Percentiles rank a stretch among this genome's conserved stretches.
Conservation (phyloP, 2,797 vertebrate genomes). For the Peromyscus attwateri region DNA sequence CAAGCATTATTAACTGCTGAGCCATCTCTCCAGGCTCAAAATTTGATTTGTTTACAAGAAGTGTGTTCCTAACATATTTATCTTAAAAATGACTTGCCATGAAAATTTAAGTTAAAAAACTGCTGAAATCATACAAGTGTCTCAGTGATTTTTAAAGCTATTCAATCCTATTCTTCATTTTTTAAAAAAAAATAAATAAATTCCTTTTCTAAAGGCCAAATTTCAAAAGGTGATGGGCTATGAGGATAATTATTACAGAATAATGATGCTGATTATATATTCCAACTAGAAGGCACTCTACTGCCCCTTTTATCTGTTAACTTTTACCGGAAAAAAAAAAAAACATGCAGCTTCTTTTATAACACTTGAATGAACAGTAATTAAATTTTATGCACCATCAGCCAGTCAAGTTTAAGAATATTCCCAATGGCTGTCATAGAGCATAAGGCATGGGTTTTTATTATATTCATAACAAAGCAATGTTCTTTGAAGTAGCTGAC, state of each 20-base stretch:
- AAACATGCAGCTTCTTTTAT: background rate
- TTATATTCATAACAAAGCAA: slow-evolving; percentile 40
- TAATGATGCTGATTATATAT: slow-evolving; percentile 53
- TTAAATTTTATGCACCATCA: slow-evolving; percentile 74
- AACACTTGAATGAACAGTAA: slow-evolving; percentile 70
- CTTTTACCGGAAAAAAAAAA: slow-evolving; percentile 66
- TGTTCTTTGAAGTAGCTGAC: slow-evolving; percentile 2
- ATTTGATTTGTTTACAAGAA: slow-evolving; percentile 5
- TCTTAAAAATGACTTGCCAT: background rate
- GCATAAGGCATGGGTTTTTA: slow-evolving; percentile 57
- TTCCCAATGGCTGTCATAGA: slow-evolving; percentile 55
- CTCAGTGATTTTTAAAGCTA: background rate
- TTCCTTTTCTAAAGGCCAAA: background rate
- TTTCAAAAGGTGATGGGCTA: slow-evolving; percentile 52
- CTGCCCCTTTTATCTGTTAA: slow-evolving; percentile 61
- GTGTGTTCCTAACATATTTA: background rate
- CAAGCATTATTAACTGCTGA: background rate
- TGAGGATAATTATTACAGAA: slow-evolving; percentile 30
- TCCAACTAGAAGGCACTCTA: slow-evolving; percentile 48
- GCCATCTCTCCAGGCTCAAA: background rate
- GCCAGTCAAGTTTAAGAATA: slow-evolving; percentile 66
- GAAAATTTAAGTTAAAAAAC: slow-evolving; percentile 33
- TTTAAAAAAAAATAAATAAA: background rate
- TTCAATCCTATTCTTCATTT: background rate
- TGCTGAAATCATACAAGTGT: background rate